A percentile compares a stretch with the other conserved stretches of the same genome.
Evolutionary conservation across 2,888 invertebrate species (phyloP).

Genomic region (Pediacus dermestoides): DNA sequence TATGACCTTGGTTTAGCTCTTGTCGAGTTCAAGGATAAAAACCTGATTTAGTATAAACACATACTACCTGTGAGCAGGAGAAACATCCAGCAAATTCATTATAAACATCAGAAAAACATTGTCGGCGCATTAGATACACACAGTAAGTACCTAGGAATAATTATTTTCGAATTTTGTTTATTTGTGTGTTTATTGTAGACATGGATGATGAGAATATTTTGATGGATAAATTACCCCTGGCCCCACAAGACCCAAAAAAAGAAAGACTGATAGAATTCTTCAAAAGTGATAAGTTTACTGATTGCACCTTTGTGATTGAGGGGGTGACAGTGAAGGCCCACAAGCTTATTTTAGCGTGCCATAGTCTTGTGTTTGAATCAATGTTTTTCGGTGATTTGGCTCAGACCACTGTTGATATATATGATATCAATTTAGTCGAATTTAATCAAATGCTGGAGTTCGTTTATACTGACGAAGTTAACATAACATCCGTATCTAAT

Average conservation of each 20-base stretch:
- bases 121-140: too few relatives aligned
- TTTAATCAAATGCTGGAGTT: constrained; percentile 61
- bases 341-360: constrained; percentile 60
- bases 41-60: constrained; percentile 19
- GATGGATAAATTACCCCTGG: constrained; percentile 11
- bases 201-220: constrained; percentile 20
- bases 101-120: too few relatives aligned
- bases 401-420: constrained; percentile 53
- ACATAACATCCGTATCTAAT: constrained; percentile 55
- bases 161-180: constrained; percentile 10
- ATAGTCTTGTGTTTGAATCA: constrained; percentile 66
- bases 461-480: constrained; percentile 60
- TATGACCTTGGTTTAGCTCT: constrained; percentile 37
- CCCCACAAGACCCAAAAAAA: constrained; percentile 16
- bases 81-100: too few relatives aligned
- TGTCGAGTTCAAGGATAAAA: constrained; percentile 38
- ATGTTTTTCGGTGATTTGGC: constrained; percentile 65
- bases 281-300: constrained; percentile 36
- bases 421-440: constrained; percentile 59
- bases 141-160: constrained; percentile 32
- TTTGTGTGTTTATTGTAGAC: too few relatives aligned
- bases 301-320: constrained; percentile 58
- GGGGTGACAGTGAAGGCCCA: constrained; percentile 57
- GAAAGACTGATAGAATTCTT: constrained; percentile 18
- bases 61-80: too few relatives aligned